These are phyloP conservation scores for Meloidogyne chitwoodi DNA, from an alignment of 1,140 invertebrate genomes.

Conservation along the genomic window DNA sequence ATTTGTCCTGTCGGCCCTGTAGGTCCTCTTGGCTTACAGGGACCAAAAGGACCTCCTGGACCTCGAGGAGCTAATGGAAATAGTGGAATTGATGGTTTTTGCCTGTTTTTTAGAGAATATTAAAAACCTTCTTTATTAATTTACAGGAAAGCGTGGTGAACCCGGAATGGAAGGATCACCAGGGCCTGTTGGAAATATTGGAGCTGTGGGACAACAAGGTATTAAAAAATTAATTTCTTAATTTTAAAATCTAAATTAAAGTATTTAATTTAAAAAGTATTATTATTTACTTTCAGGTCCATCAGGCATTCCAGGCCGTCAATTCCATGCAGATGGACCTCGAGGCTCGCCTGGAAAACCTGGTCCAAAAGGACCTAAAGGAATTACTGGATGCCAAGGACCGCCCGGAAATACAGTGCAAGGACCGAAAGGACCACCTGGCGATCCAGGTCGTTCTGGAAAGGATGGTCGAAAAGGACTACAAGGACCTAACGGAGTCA, in stretches of 20 bases:
- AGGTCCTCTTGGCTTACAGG: constrained; percentile 31
- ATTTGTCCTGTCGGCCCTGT: constrained; percentile 35
- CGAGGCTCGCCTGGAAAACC: constrained; percentile 29
- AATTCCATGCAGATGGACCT: constrained; percentile 30
- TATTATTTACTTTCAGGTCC: neutral
- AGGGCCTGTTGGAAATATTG: constrained; percentile 29
- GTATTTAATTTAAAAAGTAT: neutral
- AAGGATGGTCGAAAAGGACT: neutral
- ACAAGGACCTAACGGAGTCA: constrained; percentile 15
- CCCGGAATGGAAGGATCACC: constrained; percentile 35
- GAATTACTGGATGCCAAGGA: constrained; percentile 29
- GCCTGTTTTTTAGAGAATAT: neutral
- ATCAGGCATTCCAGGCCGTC: constrained; percentile 20
- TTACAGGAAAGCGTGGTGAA: constrained; percentile 31
- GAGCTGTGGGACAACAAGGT: constrained; percentile 28
- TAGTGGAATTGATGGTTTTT: constrained; percentile 35
- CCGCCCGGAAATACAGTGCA: constrained; percentile 25
- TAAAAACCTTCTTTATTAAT: neutral
- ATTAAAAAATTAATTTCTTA: neutral
- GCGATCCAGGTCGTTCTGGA: constrained; percentile 23
- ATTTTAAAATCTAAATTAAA: too few species aligned
- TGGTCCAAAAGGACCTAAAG: constrained; percentile 28
- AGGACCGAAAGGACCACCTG: constrained; percentile 29
- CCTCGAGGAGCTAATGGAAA: constrained; percentile 35
- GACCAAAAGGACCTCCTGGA: constrained; percentile 42